phyloP scores from a whole-genome alignment of 2,797 vertebrate genomes.

The Eulemur coronatus region DNA sequence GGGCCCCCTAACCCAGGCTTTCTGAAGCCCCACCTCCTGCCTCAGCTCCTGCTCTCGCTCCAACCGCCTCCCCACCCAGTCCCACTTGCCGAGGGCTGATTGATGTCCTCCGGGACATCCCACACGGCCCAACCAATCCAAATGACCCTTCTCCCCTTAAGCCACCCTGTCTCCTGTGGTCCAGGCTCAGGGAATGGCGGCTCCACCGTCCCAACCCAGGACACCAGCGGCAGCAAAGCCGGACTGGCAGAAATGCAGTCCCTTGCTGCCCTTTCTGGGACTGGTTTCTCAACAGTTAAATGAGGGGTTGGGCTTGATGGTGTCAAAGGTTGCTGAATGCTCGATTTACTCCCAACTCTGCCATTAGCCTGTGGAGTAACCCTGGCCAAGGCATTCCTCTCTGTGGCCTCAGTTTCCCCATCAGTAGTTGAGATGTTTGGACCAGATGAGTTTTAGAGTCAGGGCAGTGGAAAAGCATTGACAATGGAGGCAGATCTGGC shows the following conservation, averaged over 20 bases:
- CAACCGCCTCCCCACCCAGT: too few species aligned
- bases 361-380: not conserved
- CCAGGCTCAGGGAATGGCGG: not conserved
- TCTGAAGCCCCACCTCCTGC: not conserved
- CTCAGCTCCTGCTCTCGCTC: not conserved
- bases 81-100: not conserved
- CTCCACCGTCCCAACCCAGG: not conserved
- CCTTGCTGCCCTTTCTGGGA: not conserved
- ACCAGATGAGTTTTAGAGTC: not conserved
- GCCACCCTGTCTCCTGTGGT: not conserved
- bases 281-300: not conserved
- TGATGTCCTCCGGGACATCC: not conserved
- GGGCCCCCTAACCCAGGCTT: not conserved
- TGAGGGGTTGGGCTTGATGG: not conserved
- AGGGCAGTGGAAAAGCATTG: rapidly evolving
- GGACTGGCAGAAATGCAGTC: not conserved
- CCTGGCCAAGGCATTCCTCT: not conserved
- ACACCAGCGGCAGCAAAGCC: not conserved
- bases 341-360: not conserved
- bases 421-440: not conserved
- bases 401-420: not conserved
- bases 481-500: not conserved
- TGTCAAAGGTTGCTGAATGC: not conserved
- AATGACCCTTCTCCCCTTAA: rapidly evolving
- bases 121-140: not conserved